Conservation (phyloP, 2,797 vertebrate species). For the Pachyuromys duprasi region DNA sequence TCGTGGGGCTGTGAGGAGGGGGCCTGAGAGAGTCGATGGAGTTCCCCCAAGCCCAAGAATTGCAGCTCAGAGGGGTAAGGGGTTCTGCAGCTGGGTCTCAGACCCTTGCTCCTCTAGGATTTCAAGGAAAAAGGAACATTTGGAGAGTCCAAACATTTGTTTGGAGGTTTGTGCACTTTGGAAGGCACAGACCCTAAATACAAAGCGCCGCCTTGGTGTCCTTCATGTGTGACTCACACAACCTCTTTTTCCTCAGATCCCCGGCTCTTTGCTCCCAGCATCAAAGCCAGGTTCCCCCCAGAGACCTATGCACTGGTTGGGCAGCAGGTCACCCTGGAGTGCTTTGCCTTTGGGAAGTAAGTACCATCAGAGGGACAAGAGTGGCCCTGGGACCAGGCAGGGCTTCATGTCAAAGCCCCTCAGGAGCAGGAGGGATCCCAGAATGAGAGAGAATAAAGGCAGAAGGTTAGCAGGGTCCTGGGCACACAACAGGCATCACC, state of each 20-base stretch:
- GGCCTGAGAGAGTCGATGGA: too few species aligned
- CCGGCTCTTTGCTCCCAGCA: constrained; percentile 92
- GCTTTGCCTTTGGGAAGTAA: constrained; percentile 99
- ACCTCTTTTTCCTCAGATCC: constrained; percentile 84
- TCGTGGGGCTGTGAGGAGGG: fast-evolving
- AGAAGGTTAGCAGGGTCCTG: background rate
- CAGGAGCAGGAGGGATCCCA: background rate
- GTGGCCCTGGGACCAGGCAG: background rate
- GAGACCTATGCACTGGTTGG: constrained; percentile 95
- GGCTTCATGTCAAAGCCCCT: background rate
- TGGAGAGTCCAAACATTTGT: background rate
- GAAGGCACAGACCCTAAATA: background rate
- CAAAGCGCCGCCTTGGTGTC: background rate
- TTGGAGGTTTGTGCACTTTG: background rate
- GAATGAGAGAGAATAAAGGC: background rate
- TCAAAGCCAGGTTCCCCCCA: constrained; percentile 95
- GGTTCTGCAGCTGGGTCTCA: background rate
- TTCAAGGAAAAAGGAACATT: background rate
- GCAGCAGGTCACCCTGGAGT: constrained; percentile 93
- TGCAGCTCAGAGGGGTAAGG: background rate
- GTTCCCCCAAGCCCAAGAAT: background rate
- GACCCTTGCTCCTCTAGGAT: background rate
- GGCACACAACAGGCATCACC: background rate
- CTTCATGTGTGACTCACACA: background rate
- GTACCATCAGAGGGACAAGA: constrained; percentile 76